These are phyloP conservation scores for Epizoanthus stellaris DNA, from an alignment of 92 coral and sea anemone genomes.

Conservation along the genomic window DNA sequence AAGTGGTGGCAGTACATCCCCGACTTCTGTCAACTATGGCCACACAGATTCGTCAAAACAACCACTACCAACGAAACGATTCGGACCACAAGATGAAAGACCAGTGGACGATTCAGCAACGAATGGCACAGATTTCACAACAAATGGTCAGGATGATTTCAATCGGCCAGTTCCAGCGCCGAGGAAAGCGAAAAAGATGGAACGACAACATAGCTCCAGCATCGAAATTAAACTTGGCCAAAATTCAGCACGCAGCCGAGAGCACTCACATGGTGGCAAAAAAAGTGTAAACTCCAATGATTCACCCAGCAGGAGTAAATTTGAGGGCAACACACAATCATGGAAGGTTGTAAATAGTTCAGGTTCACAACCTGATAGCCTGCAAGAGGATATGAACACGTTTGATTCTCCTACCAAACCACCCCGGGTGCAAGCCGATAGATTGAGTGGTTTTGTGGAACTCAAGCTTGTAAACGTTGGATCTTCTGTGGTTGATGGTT, in stretches of 20 bases:
- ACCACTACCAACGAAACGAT: slow-evolving; percentile 25
- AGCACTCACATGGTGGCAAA: slow-evolving; percentile 23
- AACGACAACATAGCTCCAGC: slow-evolving; percentile 77
- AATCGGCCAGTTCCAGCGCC: slow-evolving; percentile 74
- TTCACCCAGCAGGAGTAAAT: slow-evolving; percentile 33
- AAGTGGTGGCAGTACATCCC: slow-evolving; percentile 46
- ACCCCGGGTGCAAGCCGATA: slow-evolving; percentile 78
- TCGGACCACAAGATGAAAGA: slow-evolving; percentile 41
- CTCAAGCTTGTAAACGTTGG: slow-evolving; percentile 79
- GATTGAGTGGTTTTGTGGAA: slow-evolving; percentile 79
- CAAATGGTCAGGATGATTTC: slow-evolving; percentile 45
- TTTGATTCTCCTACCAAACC: slow-evolving; percentile 67
- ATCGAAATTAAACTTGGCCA: slow-evolving; percentile 81
- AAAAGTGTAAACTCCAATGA: slow-evolving; percentile 22
- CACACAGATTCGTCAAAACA: slow-evolving; percentile 27
- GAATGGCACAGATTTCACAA: slow-evolving; percentile 38
- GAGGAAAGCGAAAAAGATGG: slow-evolving; percentile 33
- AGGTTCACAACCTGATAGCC: slow-evolving; percentile 4
- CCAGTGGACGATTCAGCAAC: slow-evolving; percentile 28
- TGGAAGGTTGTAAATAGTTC: slow-evolving; percentile 5
- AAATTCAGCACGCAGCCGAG: slow-evolving; percentile 28
- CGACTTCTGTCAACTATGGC: slow-evolving; percentile 34
- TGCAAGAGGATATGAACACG: background rate
- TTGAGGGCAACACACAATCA: background rate
- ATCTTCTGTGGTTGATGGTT: slow-evolving; percentile 30